phyloP scores from a whole-genome alignment of 1,140 invertebrate genomes.

The Andricus grossulariae region DNA sequence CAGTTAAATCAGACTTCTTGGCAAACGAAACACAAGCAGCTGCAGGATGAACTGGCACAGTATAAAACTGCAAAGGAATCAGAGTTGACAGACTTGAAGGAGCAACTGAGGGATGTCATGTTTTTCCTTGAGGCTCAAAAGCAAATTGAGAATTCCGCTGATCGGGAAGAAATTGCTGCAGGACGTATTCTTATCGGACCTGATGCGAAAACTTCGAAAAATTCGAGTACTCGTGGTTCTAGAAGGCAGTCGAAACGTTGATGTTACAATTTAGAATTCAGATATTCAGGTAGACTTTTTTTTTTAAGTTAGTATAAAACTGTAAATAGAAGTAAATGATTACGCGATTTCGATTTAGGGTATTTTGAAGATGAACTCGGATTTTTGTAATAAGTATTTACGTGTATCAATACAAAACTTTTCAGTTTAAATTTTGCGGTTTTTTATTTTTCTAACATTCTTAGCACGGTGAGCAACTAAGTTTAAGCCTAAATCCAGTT shows the following conservation, averaged over 20 bases:
- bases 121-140: constrained; percentile 94
- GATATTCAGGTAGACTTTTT: no score
- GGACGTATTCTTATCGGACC: constrained; percentile 82
- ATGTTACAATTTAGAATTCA: not conserved
- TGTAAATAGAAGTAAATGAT: no score
- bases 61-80: constrained; percentile 78
- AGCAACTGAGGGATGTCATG: constrained; percentile 97
- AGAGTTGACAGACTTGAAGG: constrained; percentile 89
- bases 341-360: no score
- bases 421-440: no score
- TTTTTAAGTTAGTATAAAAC: no score
- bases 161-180: constrained; percentile 82
- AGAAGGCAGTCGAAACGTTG: constrained; percentile 6
- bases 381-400: no score
- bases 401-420: no score
- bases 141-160: constrained; percentile 78
- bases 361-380: no score
- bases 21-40: constrained; percentile 81
- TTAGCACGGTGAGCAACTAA: no score
- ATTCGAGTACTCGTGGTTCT: constrained; percentile 25
- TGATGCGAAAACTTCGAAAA: constrained; percentile 44
- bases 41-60: constrained; percentile 81
- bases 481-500: no score
- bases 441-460: no score
- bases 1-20: constrained; percentile 86